Evolutionary conservation across 2,888 invertebrate genomes (phyloP).

Genomic region (Rambutsinella grinnellia): DNA sequence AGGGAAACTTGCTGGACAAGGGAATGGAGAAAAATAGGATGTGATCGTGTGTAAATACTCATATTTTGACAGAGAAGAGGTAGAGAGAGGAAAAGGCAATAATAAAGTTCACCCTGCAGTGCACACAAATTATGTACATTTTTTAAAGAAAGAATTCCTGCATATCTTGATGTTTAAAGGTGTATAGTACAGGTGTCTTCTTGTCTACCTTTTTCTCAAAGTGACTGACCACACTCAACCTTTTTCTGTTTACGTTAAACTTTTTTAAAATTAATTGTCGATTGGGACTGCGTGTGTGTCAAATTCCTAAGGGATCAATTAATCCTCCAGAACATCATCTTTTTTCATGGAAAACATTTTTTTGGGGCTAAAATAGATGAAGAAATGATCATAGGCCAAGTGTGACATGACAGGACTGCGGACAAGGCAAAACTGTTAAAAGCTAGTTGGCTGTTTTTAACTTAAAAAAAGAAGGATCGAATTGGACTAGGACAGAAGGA

Average conservation of each 20-base stretch:
- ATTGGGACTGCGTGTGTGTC: conserved; percentile 31
- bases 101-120: conserved; percentile 45
- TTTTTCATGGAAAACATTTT: conserved; percentile 25
- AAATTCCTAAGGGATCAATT: conserved; percentile 39
- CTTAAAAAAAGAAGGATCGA: background rate
- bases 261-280: conserved; percentile 11
- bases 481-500: conserved; percentile 8
- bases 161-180: background rate
- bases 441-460: no score
- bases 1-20: conserved; percentile 36
- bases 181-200: conserved; percentile 19
- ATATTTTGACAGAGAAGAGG: background rate
- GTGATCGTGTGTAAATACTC: no score
- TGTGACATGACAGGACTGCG: conserved; percentile 7
- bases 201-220: no score
- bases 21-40: conserved; percentile 18
- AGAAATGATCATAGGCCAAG: conserved; percentile 13
- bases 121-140: conserved; percentile 43
- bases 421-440: conserved; percentile 33
- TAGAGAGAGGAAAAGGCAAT: conserved; percentile 40
- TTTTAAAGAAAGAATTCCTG: conserved; percentile 21
- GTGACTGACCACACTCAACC: conserved; percentile 46
- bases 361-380: conserved; percentile 16
- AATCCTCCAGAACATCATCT: conserved; percentile 29
- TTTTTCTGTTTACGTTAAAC: conserved; percentile 26